These are phyloP conservation scores for Sinonovacula constricta DNA, from an alignment of 1,140 invertebrate species.

Conservation along the genomic window DNA sequence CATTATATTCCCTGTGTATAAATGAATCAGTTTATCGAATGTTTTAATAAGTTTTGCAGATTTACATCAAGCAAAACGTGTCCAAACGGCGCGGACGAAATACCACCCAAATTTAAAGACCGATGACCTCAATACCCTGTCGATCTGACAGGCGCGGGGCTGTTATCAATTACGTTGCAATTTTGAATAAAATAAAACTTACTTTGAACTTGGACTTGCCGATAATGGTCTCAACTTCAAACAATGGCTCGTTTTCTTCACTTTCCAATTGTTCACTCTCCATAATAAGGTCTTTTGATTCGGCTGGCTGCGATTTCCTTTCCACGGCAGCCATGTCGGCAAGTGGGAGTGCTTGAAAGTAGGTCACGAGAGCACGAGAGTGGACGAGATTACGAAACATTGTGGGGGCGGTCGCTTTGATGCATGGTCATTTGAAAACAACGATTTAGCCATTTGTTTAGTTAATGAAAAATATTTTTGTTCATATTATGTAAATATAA, in stretches of 20 bases:
- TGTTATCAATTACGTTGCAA: no score
- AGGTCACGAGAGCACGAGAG: slow-evolving; percentile 17
- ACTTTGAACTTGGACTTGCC: slow-evolving; percentile 40
- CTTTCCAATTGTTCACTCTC: background rate
- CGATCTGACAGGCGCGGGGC: no score
- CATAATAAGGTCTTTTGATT: background rate
- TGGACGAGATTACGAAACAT: background rate
- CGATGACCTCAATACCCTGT: no score
- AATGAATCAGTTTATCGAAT: no score
- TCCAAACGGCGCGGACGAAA: no score
- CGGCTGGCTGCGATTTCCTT: background rate
- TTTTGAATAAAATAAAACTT: slow-evolving; percentile 1
- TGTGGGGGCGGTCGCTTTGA: background rate
- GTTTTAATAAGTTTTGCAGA: no score
- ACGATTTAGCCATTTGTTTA: background rate
- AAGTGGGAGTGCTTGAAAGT: slow-evolving; percentile 31
- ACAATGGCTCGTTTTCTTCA: slow-evolving; percentile 11
- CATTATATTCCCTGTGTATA: no score
- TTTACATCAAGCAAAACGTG: no score
- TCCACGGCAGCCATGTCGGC: slow-evolving; percentile 41
- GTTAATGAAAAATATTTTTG: background rate
- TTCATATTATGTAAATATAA: background rate
- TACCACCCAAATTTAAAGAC: no score
- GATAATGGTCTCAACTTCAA: slow-evolving; percentile 44
- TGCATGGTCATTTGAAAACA: background rate